phyloP scores from a whole-genome alignment of 2,888 invertebrate species.

The Amphiduros pacificus region DNA sequence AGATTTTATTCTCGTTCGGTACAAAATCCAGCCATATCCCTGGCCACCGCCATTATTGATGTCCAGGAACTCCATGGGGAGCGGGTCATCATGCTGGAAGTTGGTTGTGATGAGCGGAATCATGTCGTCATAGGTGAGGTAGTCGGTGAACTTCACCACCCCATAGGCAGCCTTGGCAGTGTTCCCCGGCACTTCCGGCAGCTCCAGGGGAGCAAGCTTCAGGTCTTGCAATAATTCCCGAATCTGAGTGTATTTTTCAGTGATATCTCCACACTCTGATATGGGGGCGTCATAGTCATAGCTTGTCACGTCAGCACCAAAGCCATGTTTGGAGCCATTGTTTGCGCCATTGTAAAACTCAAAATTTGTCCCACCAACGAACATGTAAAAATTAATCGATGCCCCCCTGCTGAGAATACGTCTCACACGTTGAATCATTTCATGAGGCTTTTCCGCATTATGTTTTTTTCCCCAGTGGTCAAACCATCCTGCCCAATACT shows the following conservation, averaged over 20 bases:
- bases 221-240: conserved; percentile 16
- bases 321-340: neutral
- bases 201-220: neutral
- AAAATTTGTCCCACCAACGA: conserved; percentile 33
- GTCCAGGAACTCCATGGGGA: conserved; percentile 54
- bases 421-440: conserved; percentile 16
- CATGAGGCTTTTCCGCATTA: conserved; percentile 6
- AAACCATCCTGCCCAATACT: conserved; percentile 34
- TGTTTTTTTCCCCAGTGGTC: conserved; percentile 33
- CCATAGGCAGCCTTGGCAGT: conserved; percentile 12
- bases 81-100: conserved; percentile 2
- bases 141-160: neutral
- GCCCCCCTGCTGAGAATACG: conserved; percentile 17
- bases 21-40: conserved; percentile 66
- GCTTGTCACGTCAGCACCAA: conserved; percentile 24
- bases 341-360: conserved; percentile 31
- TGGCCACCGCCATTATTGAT: conserved; percentile 62
- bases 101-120: neutral
- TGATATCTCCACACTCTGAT: conserved; percentile 23
- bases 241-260: conserved; percentile 19
- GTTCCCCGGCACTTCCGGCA: conserved; percentile 11
- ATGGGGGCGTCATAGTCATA: conserved; percentile 31
- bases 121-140: neutral
- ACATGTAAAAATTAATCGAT: conserved; percentile 35
- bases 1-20: conserved; percentile 55